phyloP scores from a whole-genome alignment of 1,140 invertebrate species.

The Catajapyx aquilonaris region DNA sequence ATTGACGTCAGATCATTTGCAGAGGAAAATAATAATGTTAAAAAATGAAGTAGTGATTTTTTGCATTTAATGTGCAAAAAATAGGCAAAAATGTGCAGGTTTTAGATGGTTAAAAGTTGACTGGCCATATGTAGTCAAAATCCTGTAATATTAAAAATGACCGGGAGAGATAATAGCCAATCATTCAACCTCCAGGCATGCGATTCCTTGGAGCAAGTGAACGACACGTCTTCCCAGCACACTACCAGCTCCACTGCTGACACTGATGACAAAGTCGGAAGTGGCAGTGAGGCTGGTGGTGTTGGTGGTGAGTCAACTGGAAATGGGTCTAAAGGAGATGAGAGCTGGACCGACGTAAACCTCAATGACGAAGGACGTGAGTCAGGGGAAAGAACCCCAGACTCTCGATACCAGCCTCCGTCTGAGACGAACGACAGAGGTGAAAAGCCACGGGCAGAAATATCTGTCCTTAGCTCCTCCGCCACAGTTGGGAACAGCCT shows the following conservation, averaged over 20 bases:
- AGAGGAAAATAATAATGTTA: no score
- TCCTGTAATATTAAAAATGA: no score
- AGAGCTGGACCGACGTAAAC: constrained; percentile 81
- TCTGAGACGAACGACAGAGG: constrained; percentile 20
- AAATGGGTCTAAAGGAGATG: no score
- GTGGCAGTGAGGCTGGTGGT: constrained; percentile 10
- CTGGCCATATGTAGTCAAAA: no score
- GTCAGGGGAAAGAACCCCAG: neutral
- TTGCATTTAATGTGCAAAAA: no score
- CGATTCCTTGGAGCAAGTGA: neutral
- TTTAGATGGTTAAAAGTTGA: no score
- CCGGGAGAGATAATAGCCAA: no score
- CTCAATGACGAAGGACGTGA: constrained; percentile 49
- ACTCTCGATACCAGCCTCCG: neutral
- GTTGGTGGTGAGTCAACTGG: constrained; percentile 24
- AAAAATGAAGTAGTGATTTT: no score
- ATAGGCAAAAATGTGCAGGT: no score
- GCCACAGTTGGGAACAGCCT: constrained; percentile 7
- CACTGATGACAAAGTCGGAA: constrained; percentile 10
- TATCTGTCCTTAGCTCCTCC: neutral
- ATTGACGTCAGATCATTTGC: no score
- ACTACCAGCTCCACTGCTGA: neutral
- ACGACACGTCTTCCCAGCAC: neutral
- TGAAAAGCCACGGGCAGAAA: constrained; percentile 15
- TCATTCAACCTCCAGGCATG: neutral